Base-by-base conservation (phyloP, 2,113 vertebrate species). In the Plecturocebus donacophilus region DNA sequence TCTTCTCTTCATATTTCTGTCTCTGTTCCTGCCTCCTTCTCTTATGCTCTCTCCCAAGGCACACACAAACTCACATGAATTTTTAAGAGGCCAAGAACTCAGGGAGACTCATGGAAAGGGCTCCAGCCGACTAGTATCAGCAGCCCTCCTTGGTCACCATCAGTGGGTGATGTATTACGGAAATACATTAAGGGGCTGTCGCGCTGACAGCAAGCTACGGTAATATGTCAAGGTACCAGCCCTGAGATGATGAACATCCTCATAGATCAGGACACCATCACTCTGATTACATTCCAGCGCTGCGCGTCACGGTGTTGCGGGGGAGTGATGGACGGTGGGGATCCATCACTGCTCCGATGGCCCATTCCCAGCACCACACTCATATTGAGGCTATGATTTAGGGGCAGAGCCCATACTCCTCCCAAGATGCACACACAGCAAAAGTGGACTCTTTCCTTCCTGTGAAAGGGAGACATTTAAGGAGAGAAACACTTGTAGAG, bases 161-260 rank as follows among this genome's bases (percentile, higher is more conserved):
- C 40, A 0, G 79, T 4, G 47, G 49, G 92, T 97, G 96, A 98
- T 97, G 54, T 70, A 97, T 97, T 87, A 89, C 6, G 0, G 94
- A 97, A 98, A 97, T 97, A 92, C 97, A 96, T 98, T 97, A 96
- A 90, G 85, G 71, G 92, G 92, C 97, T 2, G 70, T 96, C 92
- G 58, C 0, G 2, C 94, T 94, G 97, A 97, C 97, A 98, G 92
- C 90, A 16, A 95, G 97, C 96, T 94, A 92, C 95, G 96, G 97
- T 96, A 96, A 91, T 97, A 54, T 49, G 97, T 97, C 98, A 98
- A 96, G 97, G 97, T 91, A 96, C 81, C 97, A 97, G 97, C 73
- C 84, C 95, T 80, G 54, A 47, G 85, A 96, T 97, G 97, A 98
- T 96, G 95, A 95, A 98, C 66, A 6, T 14, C 83, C 68, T 81